These are phyloP conservation scores for Eptesicus fuscus DNA, from an alignment of 2,113 vertebrate genomes.

Conservation along the genomic window DNA sequence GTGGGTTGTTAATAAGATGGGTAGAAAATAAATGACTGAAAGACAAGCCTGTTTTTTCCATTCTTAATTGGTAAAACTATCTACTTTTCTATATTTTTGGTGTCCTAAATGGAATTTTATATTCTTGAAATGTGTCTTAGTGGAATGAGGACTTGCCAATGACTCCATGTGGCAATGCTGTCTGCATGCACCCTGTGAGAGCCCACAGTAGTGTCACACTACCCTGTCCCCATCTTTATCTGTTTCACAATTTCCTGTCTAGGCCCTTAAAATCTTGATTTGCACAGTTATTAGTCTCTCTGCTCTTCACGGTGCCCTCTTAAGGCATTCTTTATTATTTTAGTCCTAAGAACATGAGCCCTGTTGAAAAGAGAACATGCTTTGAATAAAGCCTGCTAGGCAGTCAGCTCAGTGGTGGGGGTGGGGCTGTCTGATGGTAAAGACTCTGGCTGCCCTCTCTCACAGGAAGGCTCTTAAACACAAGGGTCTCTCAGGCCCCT, in stretches of 20 bases:
- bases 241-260: conserved; percentile 49
- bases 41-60: not conserved
- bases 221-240: not conserved
- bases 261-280: conserved; percentile 46
- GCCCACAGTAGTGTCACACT: not conserved
- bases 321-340: conserved; percentile 39
- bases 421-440: not conserved
- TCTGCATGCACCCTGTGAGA: not conserved
- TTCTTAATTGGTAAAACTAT: too few species aligned
- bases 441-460: not conserved
- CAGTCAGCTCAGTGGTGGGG: not conserved
- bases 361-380: not conserved
- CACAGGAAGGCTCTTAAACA: not conserved
- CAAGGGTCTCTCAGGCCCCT: not conserved
- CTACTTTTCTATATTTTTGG: not conserved
- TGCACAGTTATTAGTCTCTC: conserved; percentile 40
- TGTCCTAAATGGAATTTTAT: not conserved
- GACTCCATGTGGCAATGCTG: not conserved
- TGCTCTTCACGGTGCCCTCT: conserved; percentile 5
- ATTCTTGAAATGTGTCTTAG: not conserved
- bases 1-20: not conserved
- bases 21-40: not conserved
- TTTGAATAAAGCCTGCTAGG: not conserved
- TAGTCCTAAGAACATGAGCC: not conserved
- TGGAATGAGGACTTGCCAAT: not conserved